Percentiles rank a stretch among this genome's conserved stretches.
Conservation (phyloP, 2,797 vertebrate genomes). For the Pangasius sanitwongsei region DNA sequence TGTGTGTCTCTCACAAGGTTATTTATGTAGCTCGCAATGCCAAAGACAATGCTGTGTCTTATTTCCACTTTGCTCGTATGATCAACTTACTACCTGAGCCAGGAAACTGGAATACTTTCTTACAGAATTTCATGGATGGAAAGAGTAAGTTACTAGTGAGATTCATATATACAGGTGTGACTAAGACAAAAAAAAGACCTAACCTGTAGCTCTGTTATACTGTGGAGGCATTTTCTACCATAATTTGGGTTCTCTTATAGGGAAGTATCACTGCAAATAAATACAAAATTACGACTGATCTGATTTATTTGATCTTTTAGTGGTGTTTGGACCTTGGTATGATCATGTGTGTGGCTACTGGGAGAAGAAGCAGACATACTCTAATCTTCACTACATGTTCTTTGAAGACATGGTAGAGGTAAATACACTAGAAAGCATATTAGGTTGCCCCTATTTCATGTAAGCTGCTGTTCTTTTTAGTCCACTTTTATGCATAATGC, state of each 20-base stretch:
- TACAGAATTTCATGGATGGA: too few relatives aligned
- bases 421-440: not conserved
- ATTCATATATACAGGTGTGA: not conserved
- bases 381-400: slow-evolving; percentile 79
- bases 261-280: not conserved
- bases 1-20: slow-evolving; percentile 50
- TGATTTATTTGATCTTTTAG: slow-evolving; percentile 56
- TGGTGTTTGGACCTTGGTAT: slow-evolving; percentile 81
- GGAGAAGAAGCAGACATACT: slow-evolving; percentile 77
- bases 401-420: slow-evolving; percentile 85
- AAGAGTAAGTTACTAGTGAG: slow-evolving; percentile 53
- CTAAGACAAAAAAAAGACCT: not conserved
- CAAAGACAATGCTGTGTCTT: slow-evolving; percentile 86
- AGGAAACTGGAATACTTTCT: slow-evolving; percentile 72
- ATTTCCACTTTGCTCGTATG: slow-evolving; percentile 86
- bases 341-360: slow-evolving; percentile 79
- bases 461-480: not conserved
- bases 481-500: not conserved
- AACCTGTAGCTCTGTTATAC: not conserved
- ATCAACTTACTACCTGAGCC: slow-evolving; percentile 74
- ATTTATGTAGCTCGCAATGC: slow-evolving; percentile 86
- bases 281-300: not conserved
- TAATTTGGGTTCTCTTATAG: not conserved
- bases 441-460: not conserved
- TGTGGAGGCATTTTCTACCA: not conserved